Conservation (phyloP, 2,888 invertebrate genomes). For the Brachyptera putata region DNA sequence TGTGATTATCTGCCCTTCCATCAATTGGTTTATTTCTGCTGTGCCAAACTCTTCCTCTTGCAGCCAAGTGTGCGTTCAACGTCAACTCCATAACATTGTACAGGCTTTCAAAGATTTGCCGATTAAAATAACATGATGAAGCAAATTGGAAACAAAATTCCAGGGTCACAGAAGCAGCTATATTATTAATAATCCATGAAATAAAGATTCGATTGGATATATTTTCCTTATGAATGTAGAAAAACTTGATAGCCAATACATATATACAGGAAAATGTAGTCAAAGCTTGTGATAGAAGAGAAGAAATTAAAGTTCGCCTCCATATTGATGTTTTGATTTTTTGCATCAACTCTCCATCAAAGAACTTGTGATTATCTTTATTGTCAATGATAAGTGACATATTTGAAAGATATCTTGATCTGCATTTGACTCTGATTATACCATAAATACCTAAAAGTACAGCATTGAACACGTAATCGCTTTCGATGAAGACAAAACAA, state of each 20-base stretch:
- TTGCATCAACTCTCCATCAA: neutral
- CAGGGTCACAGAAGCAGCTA: neutral
- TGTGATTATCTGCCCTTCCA: no score
- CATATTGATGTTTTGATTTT: no score
- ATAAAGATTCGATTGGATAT: neutral
- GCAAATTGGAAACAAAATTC: constrained; percentile 4
- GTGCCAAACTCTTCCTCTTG: no score
- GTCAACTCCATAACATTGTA: neutral
- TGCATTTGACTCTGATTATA: neutral
- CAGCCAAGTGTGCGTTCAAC: neutral
- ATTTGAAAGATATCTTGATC: neutral
- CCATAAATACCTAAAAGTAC: neutral
- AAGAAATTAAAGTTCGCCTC: neutral
- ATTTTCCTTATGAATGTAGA: neutral
- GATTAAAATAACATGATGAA: neutral
- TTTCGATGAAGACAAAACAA: constrained; percentile 3
- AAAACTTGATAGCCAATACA: neutral
- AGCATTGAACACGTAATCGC: neutral
- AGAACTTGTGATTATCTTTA: neutral
- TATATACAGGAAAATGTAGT: neutral
- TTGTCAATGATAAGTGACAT: neutral
- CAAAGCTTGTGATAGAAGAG: neutral
- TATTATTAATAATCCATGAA: neutral
- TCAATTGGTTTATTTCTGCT: no score
- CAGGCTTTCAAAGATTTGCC: neutral